Conservation (phyloP, 2,113 vertebrate genomes). For the Gobio gobio region DNA sequence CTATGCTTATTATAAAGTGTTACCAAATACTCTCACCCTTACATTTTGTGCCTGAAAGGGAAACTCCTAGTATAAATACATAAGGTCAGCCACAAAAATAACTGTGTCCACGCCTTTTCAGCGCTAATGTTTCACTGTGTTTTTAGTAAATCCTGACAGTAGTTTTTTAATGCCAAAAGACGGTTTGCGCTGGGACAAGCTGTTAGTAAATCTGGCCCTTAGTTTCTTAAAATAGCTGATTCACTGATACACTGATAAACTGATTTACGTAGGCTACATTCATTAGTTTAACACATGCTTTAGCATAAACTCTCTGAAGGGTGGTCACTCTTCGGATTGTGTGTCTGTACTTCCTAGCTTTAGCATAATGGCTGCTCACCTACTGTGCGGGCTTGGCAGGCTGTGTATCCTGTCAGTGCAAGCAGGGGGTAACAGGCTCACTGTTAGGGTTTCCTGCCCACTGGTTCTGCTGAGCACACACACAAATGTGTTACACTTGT, state of each 20-base stretch:
- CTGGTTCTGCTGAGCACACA: conserved; percentile 48
- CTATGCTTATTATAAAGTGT: too few species aligned
- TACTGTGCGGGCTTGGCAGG: conserved; percentile 58
- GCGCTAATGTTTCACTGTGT: too few species aligned
- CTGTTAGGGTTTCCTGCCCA: conserved; percentile 74
- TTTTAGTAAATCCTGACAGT: too few species aligned
- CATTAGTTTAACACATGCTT: conserved; percentile 12
- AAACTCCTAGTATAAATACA: too few species aligned
- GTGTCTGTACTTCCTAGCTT: conserved; percentile 44
- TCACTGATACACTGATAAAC: too few species aligned
- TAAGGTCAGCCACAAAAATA: too few species aligned
- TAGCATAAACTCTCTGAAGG: conserved; percentile 27
- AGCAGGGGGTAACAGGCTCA: conserved; percentile 72
- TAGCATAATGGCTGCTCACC: conserved; percentile 55
- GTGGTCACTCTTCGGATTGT: conserved; percentile 29
- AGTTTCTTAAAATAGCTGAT: neutral
- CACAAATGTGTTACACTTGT: conserved; percentile 11
- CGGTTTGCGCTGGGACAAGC: too few species aligned
- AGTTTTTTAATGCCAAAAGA: too few species aligned
- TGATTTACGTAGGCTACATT: conserved; percentile 53
- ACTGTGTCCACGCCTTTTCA: too few species aligned
- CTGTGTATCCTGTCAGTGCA: conserved; percentile 73
- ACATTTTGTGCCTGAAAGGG: too few species aligned
- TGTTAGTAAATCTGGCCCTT: too few species aligned
- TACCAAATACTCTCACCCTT: too few species aligned